Evolutionary conservation across 1,140 invertebrate genomes (phyloP).

Genomic region (Dendroctonus ponderosae): DNA sequence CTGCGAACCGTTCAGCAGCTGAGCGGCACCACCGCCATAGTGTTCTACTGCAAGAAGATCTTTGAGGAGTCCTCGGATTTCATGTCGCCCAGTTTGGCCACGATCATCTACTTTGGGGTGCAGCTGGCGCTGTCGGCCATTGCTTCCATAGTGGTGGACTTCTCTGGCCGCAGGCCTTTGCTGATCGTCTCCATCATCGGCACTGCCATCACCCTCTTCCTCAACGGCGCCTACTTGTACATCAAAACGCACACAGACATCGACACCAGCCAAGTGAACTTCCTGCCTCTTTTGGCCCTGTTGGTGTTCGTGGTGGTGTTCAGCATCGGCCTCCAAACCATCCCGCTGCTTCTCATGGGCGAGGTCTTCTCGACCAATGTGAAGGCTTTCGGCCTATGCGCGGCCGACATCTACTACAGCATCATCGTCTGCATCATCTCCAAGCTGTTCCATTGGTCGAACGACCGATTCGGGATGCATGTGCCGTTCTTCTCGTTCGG

Average conservation of each 20-base stretch:
- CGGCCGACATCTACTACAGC: conserved; percentile 69
- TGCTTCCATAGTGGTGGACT: conserved; percentile 67
- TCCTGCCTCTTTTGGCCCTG: conserved; percentile 64
- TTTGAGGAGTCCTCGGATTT: conserved; percentile 59
- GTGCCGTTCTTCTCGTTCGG: conserved; percentile 74
- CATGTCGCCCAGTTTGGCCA: conserved; percentile 39
- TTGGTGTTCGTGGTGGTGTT: conserved; percentile 69
- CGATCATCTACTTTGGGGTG: conserved; percentile 62
- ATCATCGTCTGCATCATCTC: conserved; percentile 70
- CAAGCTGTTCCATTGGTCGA: conserved; percentile 65
- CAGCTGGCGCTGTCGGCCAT: conserved; percentile 64
- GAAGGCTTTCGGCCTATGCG: conserved; percentile 66
- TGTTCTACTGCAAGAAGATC: conserved; percentile 74
- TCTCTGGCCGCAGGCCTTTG: conserved; percentile 67
- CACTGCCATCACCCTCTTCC: conserved; percentile 55
- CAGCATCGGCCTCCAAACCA: conserved; percentile 67
- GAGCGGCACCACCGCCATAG: conserved; percentile 72
- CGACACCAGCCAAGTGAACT: conserved; percentile 50
- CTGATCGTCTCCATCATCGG: conserved; percentile 61
- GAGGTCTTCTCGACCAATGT: conserved; percentile 73
- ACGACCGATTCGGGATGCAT: conserved; percentile 61
- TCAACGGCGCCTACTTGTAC: conserved; percentile 62
- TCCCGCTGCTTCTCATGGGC: conserved; percentile 69
- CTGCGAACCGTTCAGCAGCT: conserved; percentile 73
- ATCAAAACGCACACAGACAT: conserved; percentile 48